A percentile compares a stretch with the other conserved stretches of the same genome.
phyloP scores from a whole-genome alignment of 2,797 vertebrate species.

The Paratrypauchen microcephalus region DNA sequence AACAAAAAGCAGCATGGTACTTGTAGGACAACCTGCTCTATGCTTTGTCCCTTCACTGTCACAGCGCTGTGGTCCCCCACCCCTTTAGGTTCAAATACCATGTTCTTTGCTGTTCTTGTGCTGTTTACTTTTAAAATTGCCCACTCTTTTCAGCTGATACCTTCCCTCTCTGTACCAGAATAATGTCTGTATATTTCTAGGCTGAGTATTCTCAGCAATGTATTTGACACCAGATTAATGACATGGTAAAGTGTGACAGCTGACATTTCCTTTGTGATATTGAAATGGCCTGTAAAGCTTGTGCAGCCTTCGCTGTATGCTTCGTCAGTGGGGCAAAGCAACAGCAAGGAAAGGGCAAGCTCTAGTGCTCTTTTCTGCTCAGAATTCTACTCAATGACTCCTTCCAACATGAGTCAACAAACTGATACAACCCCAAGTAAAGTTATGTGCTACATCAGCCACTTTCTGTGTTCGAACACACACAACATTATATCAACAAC shows the following conservation, averaged over 20 bases:
- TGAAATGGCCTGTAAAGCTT: background rate
- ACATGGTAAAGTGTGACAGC: background rate
- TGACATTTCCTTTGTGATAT: background rate
- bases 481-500: background rate
- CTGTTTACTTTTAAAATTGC: too few species aligned
- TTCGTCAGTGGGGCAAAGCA: background rate
- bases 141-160: too few species aligned
- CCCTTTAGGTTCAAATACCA: too few species aligned
- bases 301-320: background rate
- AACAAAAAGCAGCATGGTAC: too few species aligned
- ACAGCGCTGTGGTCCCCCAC: too few species aligned
- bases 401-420: conserved; percentile 2
- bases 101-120: too few species aligned
- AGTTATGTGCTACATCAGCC: conserved; percentile 11
- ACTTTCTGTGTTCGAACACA: conserved; percentile 5
- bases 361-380: conserved; percentile 1
- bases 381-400: conserved; percentile 14
- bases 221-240: background rate
- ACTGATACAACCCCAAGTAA: background rate
- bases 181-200: too few species aligned
- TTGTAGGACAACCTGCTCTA: too few species aligned
- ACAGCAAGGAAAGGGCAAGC: background rate
- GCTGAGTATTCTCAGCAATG: background rate
- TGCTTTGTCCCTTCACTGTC: too few species aligned
- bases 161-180: too few species aligned